These are phyloP conservation scores for Antechinus stuartii DNA, from an alignment of 2,113 vertebrate species.

Conservation along the genomic window DNA sequence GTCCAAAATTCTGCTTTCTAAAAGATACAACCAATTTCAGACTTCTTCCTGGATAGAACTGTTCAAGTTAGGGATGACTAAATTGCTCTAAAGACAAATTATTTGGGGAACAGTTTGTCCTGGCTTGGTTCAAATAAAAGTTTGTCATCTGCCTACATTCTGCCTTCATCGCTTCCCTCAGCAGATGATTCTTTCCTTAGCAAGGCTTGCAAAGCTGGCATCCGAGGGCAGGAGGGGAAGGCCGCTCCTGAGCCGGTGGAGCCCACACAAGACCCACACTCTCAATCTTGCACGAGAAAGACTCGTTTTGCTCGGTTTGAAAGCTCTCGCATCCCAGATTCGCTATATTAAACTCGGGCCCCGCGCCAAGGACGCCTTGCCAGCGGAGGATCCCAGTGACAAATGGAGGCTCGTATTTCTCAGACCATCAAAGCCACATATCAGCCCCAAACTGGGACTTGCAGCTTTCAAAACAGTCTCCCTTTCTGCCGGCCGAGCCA, in stretches of 20 bases:
- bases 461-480: constrained; percentile 60
- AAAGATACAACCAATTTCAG: constrained; percentile 43
- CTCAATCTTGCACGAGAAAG: not conserved
- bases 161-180: constrained; percentile 3
- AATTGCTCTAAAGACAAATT: constrained; percentile 63
- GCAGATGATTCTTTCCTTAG: not conserved
- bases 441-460: constrained; percentile 46
- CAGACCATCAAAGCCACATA: constrained; percentile 6
- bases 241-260: not conserved
- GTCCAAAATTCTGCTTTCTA: constrained; percentile 53
- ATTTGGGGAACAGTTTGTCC: constrained; percentile 62
- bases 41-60: constrained; percentile 61
- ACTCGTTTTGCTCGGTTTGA: constrained; percentile 36
- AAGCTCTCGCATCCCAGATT: constrained; percentile 40
- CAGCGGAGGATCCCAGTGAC: constrained; percentile 33
- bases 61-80: constrained; percentile 61
- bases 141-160: constrained; percentile 58
- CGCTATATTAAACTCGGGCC: constrained; percentile 61
- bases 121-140: constrained; percentile 67
- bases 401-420: constrained; percentile 45
- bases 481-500: not conserved
- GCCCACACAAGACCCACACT: not conserved
- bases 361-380: constrained; percentile 10
- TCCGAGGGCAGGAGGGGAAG: not conserved
- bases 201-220: constrained; percentile 20